Base-by-base conservation (phyloP, 1,140 invertebrate genomes). In the Andrena cerasifolii region DNA sequence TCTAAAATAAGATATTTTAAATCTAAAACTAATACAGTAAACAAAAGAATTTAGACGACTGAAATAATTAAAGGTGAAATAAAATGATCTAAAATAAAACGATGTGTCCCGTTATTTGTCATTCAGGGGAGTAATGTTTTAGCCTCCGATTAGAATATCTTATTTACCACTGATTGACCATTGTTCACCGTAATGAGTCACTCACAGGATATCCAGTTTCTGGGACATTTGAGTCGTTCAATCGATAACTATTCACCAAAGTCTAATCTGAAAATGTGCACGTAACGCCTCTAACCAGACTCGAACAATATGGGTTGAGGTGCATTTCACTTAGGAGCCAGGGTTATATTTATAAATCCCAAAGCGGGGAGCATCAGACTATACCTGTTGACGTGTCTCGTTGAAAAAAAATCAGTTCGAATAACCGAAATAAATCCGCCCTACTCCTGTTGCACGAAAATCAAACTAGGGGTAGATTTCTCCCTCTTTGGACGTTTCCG, bases 321-420 rank as follows among this genome's bases (percentile, higher is more conserved):
- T 58, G 51, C 31, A 45, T 36, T 45, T 54, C n/a, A n/a, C 21
- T 28, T 56, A 6, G 31, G 56, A 26, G 26, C 26, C 8, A 45
- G 10, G 21, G 56, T 71, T 79, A 53, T 82, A 73, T 79, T 76
- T 76, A 76, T 76, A 76, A 76, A 65, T 49, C 21, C 24, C 33
- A 54, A 53, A 28, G 53, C 53, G 21, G 49, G 54, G 21, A 31
- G 24, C 26, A 18, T n/a, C 12, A 12, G 21, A 16, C 16, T 12
- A 43, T 51, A 75, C 36, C 51, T 75, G 62, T 75, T 58, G n/a
- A 26, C 24, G 16, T 21, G 33, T 53, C 2, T 2, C 21, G 28
- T 70, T 31, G n/a, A n/a, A n/a, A 26, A 58, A 71, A 71, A 47
- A 24, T n/a, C 0, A 5, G 2, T 10, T 14, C 36, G 36, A 7